Evolutionary conservation across 2,113 vertebrate genomes (phyloP), one percentile per base, ranked within the genome.

Genomic region (Rhea pennata): DNA sequence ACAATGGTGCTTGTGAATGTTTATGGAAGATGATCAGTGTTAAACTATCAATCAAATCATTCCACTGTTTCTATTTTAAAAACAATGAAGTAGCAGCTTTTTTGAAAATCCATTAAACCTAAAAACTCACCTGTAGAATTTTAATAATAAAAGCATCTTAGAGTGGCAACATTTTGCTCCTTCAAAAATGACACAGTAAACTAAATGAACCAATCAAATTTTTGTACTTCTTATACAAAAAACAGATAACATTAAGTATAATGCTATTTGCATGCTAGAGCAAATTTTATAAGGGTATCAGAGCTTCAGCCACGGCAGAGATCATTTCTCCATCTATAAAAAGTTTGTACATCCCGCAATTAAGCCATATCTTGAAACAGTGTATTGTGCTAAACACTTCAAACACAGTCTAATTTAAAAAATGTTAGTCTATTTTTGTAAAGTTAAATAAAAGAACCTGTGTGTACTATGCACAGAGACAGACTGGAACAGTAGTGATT

Each of bases 51-150:
- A 58, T 86, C 31, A 84, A 91, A 91, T 62, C 2, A 90, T 93
- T 95, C 84, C 89, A 79, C 50, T 19, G 54, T 77, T 91, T 76
- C 15, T 64, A 65, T 87, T 95, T 92, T 51, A 80, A 96, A 95
- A 95, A 65, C 44, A 89, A 71, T 0, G 39, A 91, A 88, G 24
- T 26, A 84, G 58, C 22, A 71, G 50, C 27, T 77, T 77, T 90
- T 80, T 76, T 84, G 75, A 89, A 94, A 89, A 48, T 27, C 5
- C 20, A 2, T 2, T 62, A 36, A 88, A 73, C 29, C 80, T 67
- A 80, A 81, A 78, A 88, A 95, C 95, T 96, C 79, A 97, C 95
- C 96, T 95, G 67, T 15, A 58, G 42, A 87, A 78, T 67, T 92
- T 71, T 74, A 78, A 46, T 64, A 74, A 66, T 24, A 82, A 90